Evolutionary conservation across 2,888 invertebrate species (phyloP), one percentile per base, ranked within the genome.

Genomic region (Pteria penguin): DNA sequence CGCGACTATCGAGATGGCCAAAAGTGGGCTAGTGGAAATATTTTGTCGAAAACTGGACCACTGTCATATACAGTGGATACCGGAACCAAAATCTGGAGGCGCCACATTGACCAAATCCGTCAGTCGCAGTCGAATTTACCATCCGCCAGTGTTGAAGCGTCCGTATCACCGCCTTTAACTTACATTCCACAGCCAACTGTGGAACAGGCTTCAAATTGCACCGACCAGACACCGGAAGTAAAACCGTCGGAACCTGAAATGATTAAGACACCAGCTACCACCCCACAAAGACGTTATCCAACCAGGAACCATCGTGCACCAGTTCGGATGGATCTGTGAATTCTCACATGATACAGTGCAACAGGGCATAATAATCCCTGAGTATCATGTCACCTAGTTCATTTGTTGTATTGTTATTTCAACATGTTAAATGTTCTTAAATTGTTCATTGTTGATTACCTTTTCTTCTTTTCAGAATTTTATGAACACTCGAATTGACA

Each of bases 1-100:
- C 29, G 68, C 2, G 68, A 68, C 32, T 68, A 68, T 24, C 68
- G 58, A 14, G 57, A 33, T 29, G 14, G 11, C 5, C 18, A 11
- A 11, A 68, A 57, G 32, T 68, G 68, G 57, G 32, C 33, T 18
- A 31, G 5, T 11, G 68, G 31, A 3, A 33, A 29, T 57, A 31
- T 68, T 2, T 8, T 2, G 4, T 22, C 24, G 24, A 55, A 33
- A 31, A 68, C 57, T 31, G 68, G 58, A 14, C 55, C 68, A n/a
- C 54, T 68, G 22, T 68, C 68, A 3, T 68, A 68, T 36, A 55
- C 55, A 22, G 57, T 68, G 4, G n/a, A 29, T 18, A 68, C 57
- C 18, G 68, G 58, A 11, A 27, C 29, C 3, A 62, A 62, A 31
- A 29, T 62, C 32, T 62, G 62, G 62, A 1, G 62, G 32, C 62